Evolutionary conservation across 53 echinoderm and acorn worm genomes (phyloP), one percentile per base, ranked within the genome.

Genomic region (Stichopus horrens): DNA sequence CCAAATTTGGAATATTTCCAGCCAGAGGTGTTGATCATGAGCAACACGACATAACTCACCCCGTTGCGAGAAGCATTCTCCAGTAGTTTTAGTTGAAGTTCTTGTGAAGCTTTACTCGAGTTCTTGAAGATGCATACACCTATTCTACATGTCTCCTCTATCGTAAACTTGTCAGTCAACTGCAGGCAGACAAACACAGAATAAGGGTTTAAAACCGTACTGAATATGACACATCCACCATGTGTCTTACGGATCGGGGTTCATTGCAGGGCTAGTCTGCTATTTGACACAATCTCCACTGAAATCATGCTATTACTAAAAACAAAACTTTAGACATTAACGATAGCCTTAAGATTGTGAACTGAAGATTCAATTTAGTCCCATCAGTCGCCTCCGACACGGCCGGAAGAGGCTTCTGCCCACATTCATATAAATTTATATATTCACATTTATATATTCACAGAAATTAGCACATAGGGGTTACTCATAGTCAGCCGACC

Each of bases 1-100:
- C 51, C 77, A 5, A 77, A n/a, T n/a, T n/a, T n/a, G n/a, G n/a
- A n/a, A 77, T 77, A 77, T 5, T 77, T 77, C 21, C 77, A 4
- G 77, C 77, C 52, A 77, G 77, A 77, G 23, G 23, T 77, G 77
- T 77, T 77, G 2, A 37, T 77, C 77, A 77, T 37, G 77, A 18
- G 52, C 77, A 77, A 77, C 77, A 77, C 77, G 77, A 37, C 52
- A 77, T 77, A 77, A 77, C 77, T 77, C 77, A 77, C 77, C 77
- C 77, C 77, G 52, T 77, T 77, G 77, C 77, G 77, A 77, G 77
- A 77, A 77, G 77, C 77, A 77, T 77, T 77, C 77, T 77, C 77
- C 77, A 77, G 77, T 77, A 77, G 77, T 77, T 52, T 77, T 37
- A 77, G 77, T 77, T 77, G 77, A 77, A 77, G 77, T 52, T 77